These are phyloP conservation scores for Charaxes varanes DNA, from an alignment of 1,140 invertebrate genomes.

Conservation along the genomic window DNA sequence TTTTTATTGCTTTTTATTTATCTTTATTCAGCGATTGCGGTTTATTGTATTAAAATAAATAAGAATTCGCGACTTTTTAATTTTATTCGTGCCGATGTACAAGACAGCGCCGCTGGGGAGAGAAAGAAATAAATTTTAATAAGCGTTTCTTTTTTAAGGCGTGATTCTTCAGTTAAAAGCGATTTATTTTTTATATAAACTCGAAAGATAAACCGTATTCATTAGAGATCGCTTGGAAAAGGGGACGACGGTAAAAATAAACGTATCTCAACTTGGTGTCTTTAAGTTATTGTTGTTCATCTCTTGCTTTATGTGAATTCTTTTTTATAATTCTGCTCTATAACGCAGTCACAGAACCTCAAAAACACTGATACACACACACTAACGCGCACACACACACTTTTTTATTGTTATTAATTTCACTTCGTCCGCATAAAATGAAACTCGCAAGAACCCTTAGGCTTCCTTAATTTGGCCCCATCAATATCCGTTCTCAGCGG, in stretches of 20 bases:
- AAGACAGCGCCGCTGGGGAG: conserved; percentile 66
- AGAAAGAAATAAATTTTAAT: conserved; percentile 75
- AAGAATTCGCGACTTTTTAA: conserved; percentile 74
- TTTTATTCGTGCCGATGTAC: conserved; percentile 69
- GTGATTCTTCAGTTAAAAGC: conserved; percentile 74
- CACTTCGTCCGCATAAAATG: too few relatives aligned
- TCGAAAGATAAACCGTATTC: conserved; percentile 72
- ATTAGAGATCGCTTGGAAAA: conserved; percentile 72
- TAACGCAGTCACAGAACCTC: not conserved
- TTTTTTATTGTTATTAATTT: too few relatives aligned
- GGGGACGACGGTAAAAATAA: conserved; percentile 69
- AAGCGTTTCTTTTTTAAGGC: conserved; percentile 74
- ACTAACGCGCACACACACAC: too few relatives aligned
- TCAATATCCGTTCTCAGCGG: too few relatives aligned
- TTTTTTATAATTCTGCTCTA: not conserved
- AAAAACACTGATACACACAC: too few relatives aligned
- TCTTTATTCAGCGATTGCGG: conserved; percentile 73
- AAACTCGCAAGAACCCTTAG: too few relatives aligned
- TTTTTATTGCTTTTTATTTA: conserved; percentile 74
- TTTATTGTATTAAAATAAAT: conserved; percentile 75
- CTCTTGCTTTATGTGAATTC: conserved; percentile 35
- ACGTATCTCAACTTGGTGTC: conserved; percentile 61
- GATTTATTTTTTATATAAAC: conserved; percentile 74
- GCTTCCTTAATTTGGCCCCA: too few relatives aligned
- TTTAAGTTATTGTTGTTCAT: conserved; percentile 70